Evolutionary conservation across 2,797 vertebrate species (phyloP).

Genomic region (Cryptoprocta ferox): DNA sequence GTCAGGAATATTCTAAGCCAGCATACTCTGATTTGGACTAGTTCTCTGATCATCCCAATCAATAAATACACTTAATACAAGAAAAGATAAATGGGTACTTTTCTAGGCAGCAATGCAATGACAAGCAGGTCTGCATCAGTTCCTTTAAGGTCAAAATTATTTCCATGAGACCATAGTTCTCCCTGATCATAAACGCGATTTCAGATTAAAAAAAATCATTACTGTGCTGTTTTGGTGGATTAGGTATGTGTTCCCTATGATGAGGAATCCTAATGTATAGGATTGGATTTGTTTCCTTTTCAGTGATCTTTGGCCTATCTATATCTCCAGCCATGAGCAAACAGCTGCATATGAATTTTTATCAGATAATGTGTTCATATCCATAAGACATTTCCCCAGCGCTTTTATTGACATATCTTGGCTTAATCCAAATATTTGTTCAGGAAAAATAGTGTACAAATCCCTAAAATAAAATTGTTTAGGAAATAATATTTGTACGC

Average conservation of each 20-base stretch:
- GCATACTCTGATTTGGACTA: neutral
- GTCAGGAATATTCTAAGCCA: neutral
- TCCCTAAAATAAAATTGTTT: conserved; percentile 76
- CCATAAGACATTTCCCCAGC: conserved; percentile 56
- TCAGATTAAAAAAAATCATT: neutral
- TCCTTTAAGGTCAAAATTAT: conserved; percentile 24
- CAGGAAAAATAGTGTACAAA: conserved; percentile 70
- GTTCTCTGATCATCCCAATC: neutral
- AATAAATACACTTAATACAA: neutral
- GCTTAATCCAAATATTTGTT: conserved; percentile 74
- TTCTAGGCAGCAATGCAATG: neutral
- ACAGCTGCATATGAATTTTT: conserved; percentile 63
- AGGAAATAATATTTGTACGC: conserved; percentile 82
- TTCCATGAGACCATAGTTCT: neutral
- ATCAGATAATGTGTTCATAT: conserved; percentile 73
- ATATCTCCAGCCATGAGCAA: conserved; percentile 56
- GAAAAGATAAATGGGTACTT: neutral
- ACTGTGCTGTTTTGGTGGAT: neutral
- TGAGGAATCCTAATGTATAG: neutral
- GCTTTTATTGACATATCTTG: conserved; percentile 71
- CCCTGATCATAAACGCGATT: neutral
- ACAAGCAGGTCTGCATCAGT: neutral
- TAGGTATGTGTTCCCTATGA: conserved; percentile 14
- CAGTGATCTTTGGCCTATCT: conserved; percentile 46
- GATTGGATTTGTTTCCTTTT: neutral